Evolutionary conservation across 2,797 vertebrate genomes (phyloP).

Genomic region (Chloroceryle amazona): DNA sequence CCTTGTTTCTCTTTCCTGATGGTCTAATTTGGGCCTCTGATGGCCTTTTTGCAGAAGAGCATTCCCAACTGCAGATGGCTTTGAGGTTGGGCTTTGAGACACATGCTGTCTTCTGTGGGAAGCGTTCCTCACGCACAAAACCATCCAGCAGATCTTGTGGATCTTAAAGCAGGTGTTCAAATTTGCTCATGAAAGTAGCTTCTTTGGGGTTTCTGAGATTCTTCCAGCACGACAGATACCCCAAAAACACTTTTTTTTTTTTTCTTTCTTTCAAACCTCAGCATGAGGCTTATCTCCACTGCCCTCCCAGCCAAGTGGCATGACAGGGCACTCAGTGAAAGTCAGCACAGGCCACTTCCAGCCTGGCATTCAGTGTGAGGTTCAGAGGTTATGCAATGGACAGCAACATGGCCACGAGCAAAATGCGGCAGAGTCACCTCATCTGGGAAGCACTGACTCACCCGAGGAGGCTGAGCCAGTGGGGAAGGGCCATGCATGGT

Average conservation of each 20-base stretch:
- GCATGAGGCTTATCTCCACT: background rate
- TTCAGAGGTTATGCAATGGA: background rate
- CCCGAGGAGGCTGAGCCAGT: background rate
- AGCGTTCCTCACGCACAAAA: background rate
- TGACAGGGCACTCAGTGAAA: background rate
- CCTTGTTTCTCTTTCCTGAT: background rate
- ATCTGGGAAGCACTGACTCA: background rate
- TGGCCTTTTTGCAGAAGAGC: background rate
- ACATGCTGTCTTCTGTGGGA: fast-evolving
- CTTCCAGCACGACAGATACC: background rate
- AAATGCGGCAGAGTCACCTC: background rate
- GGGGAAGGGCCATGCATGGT: fast-evolving
- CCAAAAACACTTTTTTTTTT: background rate
- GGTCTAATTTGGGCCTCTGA: background rate
- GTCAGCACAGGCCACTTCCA: background rate
- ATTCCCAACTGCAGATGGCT: background rate
- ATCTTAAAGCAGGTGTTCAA: background rate
- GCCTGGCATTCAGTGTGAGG: background rate
- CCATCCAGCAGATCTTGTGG: background rate
- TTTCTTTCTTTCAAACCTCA: background rate
- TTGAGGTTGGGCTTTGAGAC: background rate
- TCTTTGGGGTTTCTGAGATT: background rate
- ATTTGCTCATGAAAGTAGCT: background rate
- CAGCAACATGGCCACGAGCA: background rate
- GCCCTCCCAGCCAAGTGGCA: background rate